phyloP scores from a whole-genome alignment of 2,797 vertebrate species.

The Nasua narica region DNA sequence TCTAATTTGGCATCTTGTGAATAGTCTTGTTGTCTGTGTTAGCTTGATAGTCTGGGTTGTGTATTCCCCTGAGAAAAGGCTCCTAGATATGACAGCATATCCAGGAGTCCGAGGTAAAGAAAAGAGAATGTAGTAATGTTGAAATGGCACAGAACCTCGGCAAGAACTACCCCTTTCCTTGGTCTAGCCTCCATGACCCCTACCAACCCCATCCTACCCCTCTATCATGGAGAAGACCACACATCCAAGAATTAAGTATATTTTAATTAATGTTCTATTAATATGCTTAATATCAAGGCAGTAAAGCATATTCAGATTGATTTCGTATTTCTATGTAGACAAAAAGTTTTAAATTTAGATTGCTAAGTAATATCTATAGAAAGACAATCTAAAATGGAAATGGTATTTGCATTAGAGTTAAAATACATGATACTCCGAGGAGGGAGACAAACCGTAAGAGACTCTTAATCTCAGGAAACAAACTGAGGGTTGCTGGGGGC shows the following conservation, averaged over 20 bases:
- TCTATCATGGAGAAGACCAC: neutral
- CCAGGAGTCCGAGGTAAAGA: neutral
- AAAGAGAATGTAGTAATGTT: neutral
- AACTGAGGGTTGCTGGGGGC: too few species aligned
- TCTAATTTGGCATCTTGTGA: constrained; percentile 7
- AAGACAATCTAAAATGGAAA: neutral
- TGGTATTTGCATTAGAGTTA: neutral
- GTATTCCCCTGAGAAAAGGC: neutral
- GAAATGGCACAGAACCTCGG: neutral
- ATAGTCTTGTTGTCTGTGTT: neutral
- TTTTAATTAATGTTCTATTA: neutral
- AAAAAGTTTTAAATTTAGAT: neutral
- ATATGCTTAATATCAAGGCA: neutral
- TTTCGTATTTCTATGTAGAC: neutral
- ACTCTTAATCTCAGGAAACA: too few species aligned
- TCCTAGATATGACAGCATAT: neutral
- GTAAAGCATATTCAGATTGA: neutral
- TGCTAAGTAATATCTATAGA: neutral
- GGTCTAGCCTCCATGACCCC: neutral
- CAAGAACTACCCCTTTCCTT: neutral
- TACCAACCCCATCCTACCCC: too few species aligned
- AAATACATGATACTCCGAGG: neutral
- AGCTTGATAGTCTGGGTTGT: neutral
- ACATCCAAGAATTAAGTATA: neutral
- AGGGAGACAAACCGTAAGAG: too few species aligned